phyloP scores from a whole-genome alignment of 2,888 invertebrate genomes.

The Tenthredo livida region DNA sequence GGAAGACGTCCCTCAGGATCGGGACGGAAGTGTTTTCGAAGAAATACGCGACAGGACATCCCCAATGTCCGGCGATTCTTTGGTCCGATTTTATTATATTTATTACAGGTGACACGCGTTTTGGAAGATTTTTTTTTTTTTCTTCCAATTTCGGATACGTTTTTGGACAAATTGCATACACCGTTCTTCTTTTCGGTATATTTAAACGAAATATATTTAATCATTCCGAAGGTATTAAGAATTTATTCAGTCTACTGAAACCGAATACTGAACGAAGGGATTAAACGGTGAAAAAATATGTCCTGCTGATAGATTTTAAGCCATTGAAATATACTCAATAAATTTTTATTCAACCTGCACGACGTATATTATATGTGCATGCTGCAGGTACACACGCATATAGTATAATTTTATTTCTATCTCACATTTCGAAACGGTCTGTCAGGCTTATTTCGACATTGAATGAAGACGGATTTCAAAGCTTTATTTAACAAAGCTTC shows the following conservation, averaged over 20 bases:
- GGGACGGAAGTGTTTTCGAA: background rate
- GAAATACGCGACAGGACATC: slow-evolving; percentile 21
- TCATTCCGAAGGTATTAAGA: background rate
- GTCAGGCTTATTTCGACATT: slow-evolving; percentile 40
- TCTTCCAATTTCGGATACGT: background rate
- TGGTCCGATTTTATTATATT: slow-evolving; percentile 10
- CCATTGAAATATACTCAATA: slow-evolving; percentile 20
- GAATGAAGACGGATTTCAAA: slow-evolving; percentile 39
- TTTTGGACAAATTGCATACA: background rate
- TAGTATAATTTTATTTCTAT: background rate
- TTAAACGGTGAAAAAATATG: slow-evolving; percentile 4
- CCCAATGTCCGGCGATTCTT: slow-evolving; percentile 16
- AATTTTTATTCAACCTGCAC: background rate
- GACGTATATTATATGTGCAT: background rate
- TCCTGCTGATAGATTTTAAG: slow-evolving; percentile 27
- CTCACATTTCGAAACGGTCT: slow-evolving; percentile 37
- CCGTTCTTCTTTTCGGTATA: background rate
- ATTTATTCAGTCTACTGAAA: background rate
- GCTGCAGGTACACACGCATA: background rate
- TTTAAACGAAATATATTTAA: background rate
- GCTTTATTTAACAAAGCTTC: slow-evolving; percentile 22
- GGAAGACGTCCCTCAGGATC: slow-evolving; percentile 38
- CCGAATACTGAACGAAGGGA: slow-evolving; percentile 2
- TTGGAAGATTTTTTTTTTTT: background rate
- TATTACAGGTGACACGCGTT: background rate